phyloP scores from a whole-genome alignment of 2,113 vertebrate species.

The Eurystomus gularis region DNA sequence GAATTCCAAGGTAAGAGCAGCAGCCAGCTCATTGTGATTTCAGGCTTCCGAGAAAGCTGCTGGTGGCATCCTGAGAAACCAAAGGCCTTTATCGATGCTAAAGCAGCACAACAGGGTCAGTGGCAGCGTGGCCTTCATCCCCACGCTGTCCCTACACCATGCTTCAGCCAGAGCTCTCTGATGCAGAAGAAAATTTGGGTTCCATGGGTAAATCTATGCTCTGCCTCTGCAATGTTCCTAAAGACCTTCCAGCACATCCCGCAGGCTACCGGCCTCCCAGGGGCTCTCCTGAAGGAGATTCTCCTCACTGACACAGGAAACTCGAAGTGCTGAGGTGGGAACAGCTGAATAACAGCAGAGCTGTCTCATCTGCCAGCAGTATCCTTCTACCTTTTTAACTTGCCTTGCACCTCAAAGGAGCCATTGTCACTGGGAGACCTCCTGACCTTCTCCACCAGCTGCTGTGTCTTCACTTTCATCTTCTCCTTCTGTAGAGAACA shows the following conservation, averaged over 20 bases:
- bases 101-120: background rate
- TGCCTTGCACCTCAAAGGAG: conserved; percentile 86
- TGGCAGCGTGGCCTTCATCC: background rate
- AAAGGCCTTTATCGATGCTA: background rate
- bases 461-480: conserved; percentile 83
- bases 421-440: conserved; percentile 79
- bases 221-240: background rate
- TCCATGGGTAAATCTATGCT: background rate
- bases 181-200: background rate
- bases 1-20: background rate
- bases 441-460: conserved; percentile 85
- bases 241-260: background rate
- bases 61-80: background rate
- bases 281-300: background rate
- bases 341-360: background rate
- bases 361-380: background rate
- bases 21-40: background rate
- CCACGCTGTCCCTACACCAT: background rate
- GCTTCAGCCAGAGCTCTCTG: background rate
- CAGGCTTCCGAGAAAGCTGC: background rate
- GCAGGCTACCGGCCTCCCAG: background rate
- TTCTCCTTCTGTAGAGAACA: conserved; percentile 83
- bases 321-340: conserved; percentile 26
- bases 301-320: background rate
- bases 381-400: conserved; percentile 22